Percentiles rank a stretch among this genome's conserved stretches.
Conservation (phyloP, 2,113 vertebrate genomes). For the Eulacestoma nigropectus region DNA sequence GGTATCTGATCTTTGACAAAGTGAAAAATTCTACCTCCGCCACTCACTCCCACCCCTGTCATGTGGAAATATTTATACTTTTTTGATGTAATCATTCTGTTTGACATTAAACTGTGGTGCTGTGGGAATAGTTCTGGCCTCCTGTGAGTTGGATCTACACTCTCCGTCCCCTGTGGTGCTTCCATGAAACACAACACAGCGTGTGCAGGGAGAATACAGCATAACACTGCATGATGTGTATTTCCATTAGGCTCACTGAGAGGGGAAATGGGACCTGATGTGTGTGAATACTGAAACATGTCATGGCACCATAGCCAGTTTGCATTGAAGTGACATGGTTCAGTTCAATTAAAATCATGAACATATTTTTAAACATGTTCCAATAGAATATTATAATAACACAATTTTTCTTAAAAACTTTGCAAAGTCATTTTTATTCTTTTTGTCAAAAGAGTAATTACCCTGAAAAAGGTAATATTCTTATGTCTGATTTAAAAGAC, state of each 20-base stretch:
- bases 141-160: not conserved
- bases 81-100: not conserved
- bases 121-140: not conserved
- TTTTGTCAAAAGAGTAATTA: not conserved
- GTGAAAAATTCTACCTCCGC: not conserved
- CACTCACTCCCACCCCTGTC: not conserved
- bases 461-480: not conserved
- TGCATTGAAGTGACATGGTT: not conserved
- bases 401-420: not conserved
- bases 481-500: not conserved
- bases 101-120: not conserved
- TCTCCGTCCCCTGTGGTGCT: not conserved
- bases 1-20: not conserved
- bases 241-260: not conserved
- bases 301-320: not conserved
- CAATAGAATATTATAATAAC: not conserved
- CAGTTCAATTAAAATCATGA: not conserved
- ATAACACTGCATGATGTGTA: not conserved
- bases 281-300: not conserved
- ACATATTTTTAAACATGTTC: not conserved
- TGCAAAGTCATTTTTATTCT: not conserved
- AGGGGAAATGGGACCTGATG: not conserved
- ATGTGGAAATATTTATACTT: not conserved
- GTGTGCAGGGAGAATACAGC: not conserved
- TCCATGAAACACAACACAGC: not conserved